Base-by-base conservation (phyloP, 2,113 vertebrate genomes). In the Chionodraco myersi region DNA sequence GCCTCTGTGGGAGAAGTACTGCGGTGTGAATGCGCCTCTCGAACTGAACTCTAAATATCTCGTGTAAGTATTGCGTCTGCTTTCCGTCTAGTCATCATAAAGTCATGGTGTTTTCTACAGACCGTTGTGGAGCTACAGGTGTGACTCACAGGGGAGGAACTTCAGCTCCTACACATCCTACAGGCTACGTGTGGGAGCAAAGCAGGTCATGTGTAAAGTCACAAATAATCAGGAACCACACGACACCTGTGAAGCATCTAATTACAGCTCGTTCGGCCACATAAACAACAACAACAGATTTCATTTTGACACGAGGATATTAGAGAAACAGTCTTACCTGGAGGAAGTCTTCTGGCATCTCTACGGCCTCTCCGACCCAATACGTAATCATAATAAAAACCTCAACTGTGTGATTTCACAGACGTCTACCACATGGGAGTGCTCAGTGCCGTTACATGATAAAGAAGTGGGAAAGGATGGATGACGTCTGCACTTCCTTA, bases 91-190 rank as follows among this genome's bases (percentile, higher is more conserved):
- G 34, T 15, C 41, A 59, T 80, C 70, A 83, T 11, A 79, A 68
- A 36, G 77, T 75, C 45, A 73, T 67, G 53, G 75, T 34, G 59
- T 78, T 67, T 71, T 83, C 86, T 72, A 80, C 72, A 66, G 67
- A 95, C 95, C 94, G 94, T 95, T 74, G 60, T 92, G 93, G 95
- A 96, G 94, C 90, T 94, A 94, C 92, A 92, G 84, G 90, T 86
- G 95, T 91, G 95, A 97, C 96, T 98, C 97, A 97, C 97, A 97
- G 97, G 95, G 96, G 96, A 89, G 95, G 96, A 96, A 94, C 96
- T 97, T 97, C 91, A 95, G 96, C 96, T 96, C 86, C 96, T 96
- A 96, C 96, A 95, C 95, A 96, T 95, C 96, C 95, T 97, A 97
- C 83, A 95, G 96, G 96, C 96, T 97, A 97, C 95, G 93, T 94